phyloP scores from a whole-genome alignment of 2,113 vertebrate species.

The Steatornis caripensis region DNA sequence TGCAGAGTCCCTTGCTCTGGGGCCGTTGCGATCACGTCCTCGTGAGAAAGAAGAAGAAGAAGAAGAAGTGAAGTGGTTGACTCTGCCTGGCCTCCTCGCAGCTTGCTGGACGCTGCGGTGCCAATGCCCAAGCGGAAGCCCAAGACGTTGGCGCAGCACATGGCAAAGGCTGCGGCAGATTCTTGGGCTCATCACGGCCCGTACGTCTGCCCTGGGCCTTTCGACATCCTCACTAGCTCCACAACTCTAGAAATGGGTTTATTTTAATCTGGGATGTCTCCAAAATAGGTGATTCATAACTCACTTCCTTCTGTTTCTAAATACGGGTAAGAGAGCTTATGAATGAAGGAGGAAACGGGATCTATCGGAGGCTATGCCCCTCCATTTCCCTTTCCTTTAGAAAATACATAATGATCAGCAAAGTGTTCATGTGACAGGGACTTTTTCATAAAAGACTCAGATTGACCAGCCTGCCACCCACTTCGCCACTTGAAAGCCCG shows the following conservation, averaged over 20 bases:
- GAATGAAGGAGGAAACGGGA: background rate
- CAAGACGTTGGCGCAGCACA: background rate
- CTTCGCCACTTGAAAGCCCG: background rate
- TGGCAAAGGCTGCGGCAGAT: background rate
- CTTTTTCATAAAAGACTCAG: background rate
- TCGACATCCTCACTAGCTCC: background rate
- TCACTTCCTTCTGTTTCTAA: background rate
- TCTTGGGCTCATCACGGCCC: background rate
- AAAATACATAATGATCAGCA: background rate
- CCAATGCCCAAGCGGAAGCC: background rate
- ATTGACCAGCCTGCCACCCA: background rate
- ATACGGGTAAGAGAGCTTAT: background rate
- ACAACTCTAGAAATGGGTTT: background rate
- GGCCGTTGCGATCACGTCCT: background rate
- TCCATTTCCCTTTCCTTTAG: background rate
- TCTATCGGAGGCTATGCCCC: background rate
- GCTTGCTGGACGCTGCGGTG: background rate
- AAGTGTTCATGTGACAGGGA: background rate
- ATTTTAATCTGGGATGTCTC: constrained; percentile 4
- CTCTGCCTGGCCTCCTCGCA: constrained; percentile 16
- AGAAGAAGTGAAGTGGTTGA: constrained; percentile 2
- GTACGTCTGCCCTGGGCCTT: background rate
- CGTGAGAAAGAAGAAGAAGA: constrained; percentile 23
- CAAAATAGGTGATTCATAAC: background rate
- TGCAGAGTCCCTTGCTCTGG: background rate